Conservation (phyloP, 2,888 invertebrate genomes). For the Antheraea yamamai region DNA sequence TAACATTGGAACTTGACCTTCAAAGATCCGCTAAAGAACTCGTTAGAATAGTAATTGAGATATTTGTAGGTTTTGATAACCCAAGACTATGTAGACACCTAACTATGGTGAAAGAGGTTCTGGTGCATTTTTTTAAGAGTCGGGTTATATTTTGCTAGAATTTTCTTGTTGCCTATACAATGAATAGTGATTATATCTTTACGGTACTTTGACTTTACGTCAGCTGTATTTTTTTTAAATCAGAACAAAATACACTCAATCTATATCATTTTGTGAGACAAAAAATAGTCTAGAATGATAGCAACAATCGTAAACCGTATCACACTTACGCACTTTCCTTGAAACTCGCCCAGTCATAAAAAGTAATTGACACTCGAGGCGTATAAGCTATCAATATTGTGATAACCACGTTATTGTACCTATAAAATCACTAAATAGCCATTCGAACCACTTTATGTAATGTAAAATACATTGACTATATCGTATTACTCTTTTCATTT, state of each 20-base stretch:
- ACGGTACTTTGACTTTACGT: background rate
- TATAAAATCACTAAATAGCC: conserved; percentile 44
- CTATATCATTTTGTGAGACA: background rate
- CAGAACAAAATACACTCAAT: background rate
- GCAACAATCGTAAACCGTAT: conserved; percentile 21
- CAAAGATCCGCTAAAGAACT: no score
- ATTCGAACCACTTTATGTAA: conserved; percentile 39
- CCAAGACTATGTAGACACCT: no score
- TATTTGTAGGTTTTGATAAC: no score
- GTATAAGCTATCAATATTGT: conserved; percentile 52
- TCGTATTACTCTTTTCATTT: conserved; percentile 30
- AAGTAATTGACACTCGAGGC: conserved; percentile 57
- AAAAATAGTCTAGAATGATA: conserved; percentile 16
- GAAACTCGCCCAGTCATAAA: conserved; percentile 53
- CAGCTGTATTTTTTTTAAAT: background rate
- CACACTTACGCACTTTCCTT: conserved; percentile 23
- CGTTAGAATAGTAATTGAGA: no score
- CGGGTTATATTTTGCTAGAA: no score
- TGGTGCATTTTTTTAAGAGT: no score
- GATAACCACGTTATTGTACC: conserved; percentile 49
- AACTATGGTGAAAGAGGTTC: no score
- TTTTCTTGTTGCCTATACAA: background rate
- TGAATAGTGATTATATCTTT: background rate
- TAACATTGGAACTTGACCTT: no score
- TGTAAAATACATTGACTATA: conserved; percentile 29